Evolutionary conservation across 2,113 vertebrate genomes (phyloP).

Genomic region (Hydrochoerus hydrochaeris): DNA sequence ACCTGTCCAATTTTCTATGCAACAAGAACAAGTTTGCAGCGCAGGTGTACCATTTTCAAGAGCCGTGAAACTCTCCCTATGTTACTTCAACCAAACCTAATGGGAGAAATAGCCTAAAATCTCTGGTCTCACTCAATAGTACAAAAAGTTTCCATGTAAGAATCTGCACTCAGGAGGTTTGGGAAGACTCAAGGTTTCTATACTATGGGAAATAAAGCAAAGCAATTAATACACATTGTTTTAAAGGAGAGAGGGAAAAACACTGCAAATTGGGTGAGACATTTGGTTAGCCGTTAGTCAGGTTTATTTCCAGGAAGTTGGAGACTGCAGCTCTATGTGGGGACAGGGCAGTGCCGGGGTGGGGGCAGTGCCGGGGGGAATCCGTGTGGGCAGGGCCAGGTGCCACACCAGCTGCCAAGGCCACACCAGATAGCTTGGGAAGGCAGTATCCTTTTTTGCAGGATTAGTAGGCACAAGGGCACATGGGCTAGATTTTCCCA

Average conservation of each 20-base stretch:
- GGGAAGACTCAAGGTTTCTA: constrained; percentile 64
- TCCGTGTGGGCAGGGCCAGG: constrained; percentile 59
- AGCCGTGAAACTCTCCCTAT: accelerated
- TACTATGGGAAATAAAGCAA: constrained; percentile 64
- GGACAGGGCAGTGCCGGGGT: constrained; percentile 54
- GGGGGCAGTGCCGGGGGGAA: too few species aligned
- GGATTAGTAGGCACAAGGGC: constrained; percentile 84
- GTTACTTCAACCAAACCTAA: neutral
- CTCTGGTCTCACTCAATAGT: constrained; percentile 2
- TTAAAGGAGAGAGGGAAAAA: constrained; percentile 75
- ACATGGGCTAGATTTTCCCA: neutral
- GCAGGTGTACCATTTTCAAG: neutral
- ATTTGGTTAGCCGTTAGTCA: constrained; percentile 84
- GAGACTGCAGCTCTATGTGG: constrained; percentile 52
- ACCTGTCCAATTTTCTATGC: neutral
- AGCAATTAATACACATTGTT: constrained; percentile 81
- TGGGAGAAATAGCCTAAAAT: neutral
- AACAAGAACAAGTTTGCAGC: neutral
- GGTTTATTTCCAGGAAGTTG: constrained; percentile 66
- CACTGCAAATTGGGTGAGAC: constrained; percentile 75
- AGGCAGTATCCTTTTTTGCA: constrained; percentile 87
- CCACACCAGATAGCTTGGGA: constrained; percentile 27
- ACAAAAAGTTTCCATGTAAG: constrained; percentile 78
- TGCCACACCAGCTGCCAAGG: constrained; percentile 25
- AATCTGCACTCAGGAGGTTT: constrained; percentile 49